phyloP scores from a whole-genome alignment of 1,140 invertebrate species.

The Caenorhabditis inopinata region DNA sequence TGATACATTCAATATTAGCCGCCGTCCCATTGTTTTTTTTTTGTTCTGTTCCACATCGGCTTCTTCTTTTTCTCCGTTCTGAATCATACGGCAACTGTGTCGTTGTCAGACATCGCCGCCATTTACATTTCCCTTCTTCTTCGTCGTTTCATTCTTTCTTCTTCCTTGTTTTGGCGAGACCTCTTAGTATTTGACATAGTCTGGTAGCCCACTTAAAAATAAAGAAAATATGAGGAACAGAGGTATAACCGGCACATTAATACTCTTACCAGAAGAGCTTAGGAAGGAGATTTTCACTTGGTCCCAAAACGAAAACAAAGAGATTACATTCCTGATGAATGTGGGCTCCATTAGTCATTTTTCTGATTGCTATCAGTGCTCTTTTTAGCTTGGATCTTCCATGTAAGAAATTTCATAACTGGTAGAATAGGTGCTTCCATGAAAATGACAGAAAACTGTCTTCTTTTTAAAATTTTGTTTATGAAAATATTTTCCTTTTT shows the following conservation, averaged over 20 bases:
- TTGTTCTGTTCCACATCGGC: not conserved
- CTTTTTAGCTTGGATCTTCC: too few relatives aligned
- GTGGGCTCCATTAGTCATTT: not conserved
- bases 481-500: too few relatives aligned
- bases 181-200: not conserved
- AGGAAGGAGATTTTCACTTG: not conserved
- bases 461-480: too few relatives aligned
- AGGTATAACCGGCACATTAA: constrained; percentile 1
- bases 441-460: too few relatives aligned
- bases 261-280: not conserved
- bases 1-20: constrained; percentile 1
- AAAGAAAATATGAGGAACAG: not conserved
- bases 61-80: not conserved
- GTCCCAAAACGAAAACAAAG: not conserved
- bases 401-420: too few relatives aligned
- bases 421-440: too few relatives aligned
- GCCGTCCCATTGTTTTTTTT: not conserved
- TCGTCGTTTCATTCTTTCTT: not conserved
- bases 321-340: constrained; percentile 1
- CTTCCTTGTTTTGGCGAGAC: not conserved
- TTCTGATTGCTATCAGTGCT: too few relatives aligned
- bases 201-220: not conserved
- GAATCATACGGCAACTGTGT: not conserved
- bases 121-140: not conserved
- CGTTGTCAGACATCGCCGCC: not conserved